A percentile compares a stretch with the other conserved stretches of the same genome.
Evolutionary conservation across 2,797 vertebrate genomes (phyloP).

Genomic region (Protonibea diacanthus): DNA sequence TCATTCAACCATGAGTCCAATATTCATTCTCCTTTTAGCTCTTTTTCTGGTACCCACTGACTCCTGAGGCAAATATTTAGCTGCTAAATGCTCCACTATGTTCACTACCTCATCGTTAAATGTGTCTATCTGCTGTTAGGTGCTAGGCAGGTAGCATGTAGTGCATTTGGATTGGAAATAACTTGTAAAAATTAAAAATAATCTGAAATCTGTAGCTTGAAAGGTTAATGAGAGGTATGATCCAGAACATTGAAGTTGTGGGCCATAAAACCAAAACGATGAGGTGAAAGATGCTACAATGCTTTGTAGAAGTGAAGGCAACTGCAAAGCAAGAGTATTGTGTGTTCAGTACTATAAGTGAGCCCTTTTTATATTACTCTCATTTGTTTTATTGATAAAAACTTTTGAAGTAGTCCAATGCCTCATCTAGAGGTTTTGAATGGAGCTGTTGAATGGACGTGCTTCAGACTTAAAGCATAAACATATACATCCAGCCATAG

Average conservation of each 20-base stretch:
- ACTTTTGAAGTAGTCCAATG: not conserved
- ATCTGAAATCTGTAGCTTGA: not conserved
- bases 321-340: not conserved
- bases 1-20: no score
- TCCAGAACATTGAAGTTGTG: not conserved
- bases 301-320: not conserved
- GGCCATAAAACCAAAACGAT: not conserved
- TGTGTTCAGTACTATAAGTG: not conserved
- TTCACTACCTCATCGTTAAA: no score
- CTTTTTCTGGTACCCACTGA: no score
- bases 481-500: not conserved
- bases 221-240: not conserved
- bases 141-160: no score
- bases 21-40: no score
- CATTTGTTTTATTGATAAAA: not conserved
- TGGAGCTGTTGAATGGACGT: not conserved
- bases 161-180: not conserved
- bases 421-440: not conserved
- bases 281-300: not conserved
- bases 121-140: no score
- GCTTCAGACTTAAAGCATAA: not conserved
- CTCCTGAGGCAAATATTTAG: no score
- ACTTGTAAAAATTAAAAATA: no score
- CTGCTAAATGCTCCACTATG: no score
- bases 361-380: not conserved